A percentile compares a stretch with the other conserved stretches of the same genome.
These are phyloP conservation scores for Benthosema pterotum DNA, from an alignment of 2,797 vertebrate genomes.

Conservation along the genomic window DNA sequence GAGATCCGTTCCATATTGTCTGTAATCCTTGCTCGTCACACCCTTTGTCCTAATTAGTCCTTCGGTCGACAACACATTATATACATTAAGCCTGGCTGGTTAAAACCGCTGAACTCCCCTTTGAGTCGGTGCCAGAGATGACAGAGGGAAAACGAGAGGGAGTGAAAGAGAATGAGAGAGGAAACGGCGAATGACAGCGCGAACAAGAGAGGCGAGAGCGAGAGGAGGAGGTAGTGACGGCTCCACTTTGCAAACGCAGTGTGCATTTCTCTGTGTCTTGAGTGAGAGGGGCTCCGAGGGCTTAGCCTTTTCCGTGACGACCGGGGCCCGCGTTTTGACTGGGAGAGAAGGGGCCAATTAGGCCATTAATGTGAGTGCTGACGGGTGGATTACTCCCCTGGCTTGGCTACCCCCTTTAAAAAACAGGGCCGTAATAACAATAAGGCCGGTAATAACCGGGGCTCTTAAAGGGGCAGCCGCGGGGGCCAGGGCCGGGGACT, in stretches of 20 bases:
- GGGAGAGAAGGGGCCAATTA: slow-evolving; percentile 78
- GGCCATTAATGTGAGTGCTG: slow-evolving; percentile 80
- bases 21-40: slow-evolving; percentile 29
- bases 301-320: slow-evolving; percentile 68
- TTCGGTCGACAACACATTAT: slow-evolving; percentile 48
- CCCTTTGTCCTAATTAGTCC: slow-evolving; percentile 34
- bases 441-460: slow-evolving; percentile 65
- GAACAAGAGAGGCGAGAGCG: slow-evolving; percentile 43
- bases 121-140: slow-evolving; percentile 43
- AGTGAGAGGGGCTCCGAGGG: slow-evolving; percentile 62
- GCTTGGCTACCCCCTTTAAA: slow-evolving; percentile 70
- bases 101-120: slow-evolving; percentile 54
- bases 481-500: slow-evolving; percentile 27
- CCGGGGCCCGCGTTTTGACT: slow-evolving; percentile 71
- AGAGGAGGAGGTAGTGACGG: slow-evolving; percentile 50
- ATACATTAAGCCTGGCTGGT: slow-evolving; percentile 45
- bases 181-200: slow-evolving; percentile 58
- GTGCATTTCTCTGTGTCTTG: slow-evolving; percentile 63
- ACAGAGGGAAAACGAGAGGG: slow-evolving; percentile 52
- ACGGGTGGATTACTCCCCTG: slow-evolving; percentile 79
- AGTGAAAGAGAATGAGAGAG: slow-evolving; percentile 15
- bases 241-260: slow-evolving; percentile 65
- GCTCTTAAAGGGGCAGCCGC: slow-evolving; percentile 66
- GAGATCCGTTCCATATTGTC: slow-evolving; percentile 19
- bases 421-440: slow-evolving; percentile 79